phyloP scores from a whole-genome alignment of 1,140 invertebrate species.

The Muscidifurax raptorellus region DNA sequence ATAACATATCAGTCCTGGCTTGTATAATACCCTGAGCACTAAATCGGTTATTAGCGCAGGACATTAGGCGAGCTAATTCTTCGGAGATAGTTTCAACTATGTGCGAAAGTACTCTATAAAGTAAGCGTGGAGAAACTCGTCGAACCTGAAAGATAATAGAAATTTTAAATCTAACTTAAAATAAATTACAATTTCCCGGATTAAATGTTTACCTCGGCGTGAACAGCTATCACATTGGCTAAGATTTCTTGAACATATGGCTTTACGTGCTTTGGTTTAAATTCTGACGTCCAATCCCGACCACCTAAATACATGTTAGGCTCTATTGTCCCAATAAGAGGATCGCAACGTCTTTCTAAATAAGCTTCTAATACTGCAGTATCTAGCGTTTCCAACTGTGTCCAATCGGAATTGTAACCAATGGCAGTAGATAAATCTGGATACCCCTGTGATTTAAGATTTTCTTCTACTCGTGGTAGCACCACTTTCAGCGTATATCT shows the following conservation, averaged over 20 bases:
- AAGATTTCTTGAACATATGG: constrained; percentile 95
- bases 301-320: constrained; percentile 94
- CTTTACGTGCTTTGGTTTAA: constrained; percentile 84
- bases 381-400: constrained; percentile 80
- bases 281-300: constrained; percentile 89
- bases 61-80: constrained; percentile 90
- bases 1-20: constrained; percentile 79
- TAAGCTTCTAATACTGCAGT: constrained; percentile 87
- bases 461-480: constrained; percentile 81
- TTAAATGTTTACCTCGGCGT: constrained; percentile 86
- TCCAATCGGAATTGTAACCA: constrained; percentile 71
- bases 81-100: constrained; percentile 94
- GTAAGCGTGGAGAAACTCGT: constrained; percentile 86
- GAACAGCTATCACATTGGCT: constrained; percentile 93
- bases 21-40: constrained; percentile 82
- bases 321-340: constrained; percentile 94
- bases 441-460: constrained; percentile 67
- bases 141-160: constrained; percentile 78
- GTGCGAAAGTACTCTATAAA: constrained; percentile 86
- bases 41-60: constrained; percentile 83
- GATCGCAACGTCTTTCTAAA: constrained; percentile 94
- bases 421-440: constrained; percentile 69
- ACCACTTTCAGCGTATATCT: constrained; percentile 86
- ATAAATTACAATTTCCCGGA: background rate
- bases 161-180: background rate